Evolutionary conservation across 2,113 vertebrate genomes (phyloP).

Genomic region (Circaetus cinerascens): DNA sequence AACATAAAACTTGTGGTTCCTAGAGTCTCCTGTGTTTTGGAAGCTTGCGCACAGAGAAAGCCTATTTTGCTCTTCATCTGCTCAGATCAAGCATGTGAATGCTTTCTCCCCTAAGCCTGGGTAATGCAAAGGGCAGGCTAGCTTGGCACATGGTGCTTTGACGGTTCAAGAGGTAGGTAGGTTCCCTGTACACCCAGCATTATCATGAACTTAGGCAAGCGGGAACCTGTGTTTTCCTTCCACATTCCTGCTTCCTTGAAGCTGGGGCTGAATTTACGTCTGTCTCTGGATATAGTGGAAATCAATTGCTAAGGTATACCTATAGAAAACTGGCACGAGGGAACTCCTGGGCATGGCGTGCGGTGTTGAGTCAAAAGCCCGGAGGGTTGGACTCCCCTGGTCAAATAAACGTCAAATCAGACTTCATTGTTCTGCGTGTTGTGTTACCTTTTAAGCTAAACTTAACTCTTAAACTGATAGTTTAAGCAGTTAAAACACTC

Average conservation of each 20-base stretch:
- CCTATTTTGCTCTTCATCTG: neutral
- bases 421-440: neutral
- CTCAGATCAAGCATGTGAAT: neutral
- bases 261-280: neutral
- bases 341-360: neutral
- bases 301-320: no score
- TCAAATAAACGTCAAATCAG: neutral
- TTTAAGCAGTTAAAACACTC: neutral
- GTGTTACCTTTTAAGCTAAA: neutral
- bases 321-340: neutral
- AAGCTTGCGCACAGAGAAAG: neutral
- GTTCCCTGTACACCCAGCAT: neutral
- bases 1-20: neutral
- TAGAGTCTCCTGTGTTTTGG: neutral
- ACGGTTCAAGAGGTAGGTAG: neutral
- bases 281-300: neutral
- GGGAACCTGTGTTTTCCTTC: neutral
- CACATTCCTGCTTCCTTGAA: neutral
- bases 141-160: neutral
- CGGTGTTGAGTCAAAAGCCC: neutral
- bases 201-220: fast-evolving
- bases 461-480: neutral
- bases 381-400: neutral
- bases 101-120: neutral
- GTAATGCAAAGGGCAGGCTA: neutral